Conservation (phyloP, 2,797 vertebrate species). For the Rhincodon typus region DNA sequence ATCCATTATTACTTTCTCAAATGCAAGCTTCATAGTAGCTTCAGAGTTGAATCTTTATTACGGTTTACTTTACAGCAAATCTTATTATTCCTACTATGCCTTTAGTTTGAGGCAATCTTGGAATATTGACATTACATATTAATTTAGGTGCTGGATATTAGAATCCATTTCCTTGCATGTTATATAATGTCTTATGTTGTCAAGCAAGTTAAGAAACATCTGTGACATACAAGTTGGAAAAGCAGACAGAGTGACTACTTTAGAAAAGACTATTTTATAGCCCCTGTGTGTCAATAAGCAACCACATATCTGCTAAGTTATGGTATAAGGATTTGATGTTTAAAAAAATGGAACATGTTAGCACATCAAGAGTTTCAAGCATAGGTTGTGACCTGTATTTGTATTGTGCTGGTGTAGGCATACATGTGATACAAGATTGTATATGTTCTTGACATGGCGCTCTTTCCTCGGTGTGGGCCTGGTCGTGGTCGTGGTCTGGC, state of each 20-base stretch:
- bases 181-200: not conserved
- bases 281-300: too few relatives aligned
- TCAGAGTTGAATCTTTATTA: not conserved
- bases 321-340: not conserved
- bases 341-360: not conserved
- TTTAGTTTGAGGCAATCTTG: not conserved
- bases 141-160: not conserved
- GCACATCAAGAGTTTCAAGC: not conserved
- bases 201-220: not conserved
- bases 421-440: not conserved
- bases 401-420: not conserved
- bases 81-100: not conserved
- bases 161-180: not conserved
- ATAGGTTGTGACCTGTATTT: not conserved
- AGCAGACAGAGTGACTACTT: not conserved
- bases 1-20: not conserved
- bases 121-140: not conserved
- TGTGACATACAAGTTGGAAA: not conserved
- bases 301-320: not conserved
- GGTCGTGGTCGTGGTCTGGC: too few relatives aligned
- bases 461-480: too few relatives aligned
- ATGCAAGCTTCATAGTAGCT: not conserved
- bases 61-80: not conserved
- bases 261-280: not conserved
- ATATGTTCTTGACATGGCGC: not conserved